Evolutionary conservation across 2,888 invertebrate genomes (phyloP), one percentile per base, ranked within the genome.

Genomic region (Chloroclystis v-ata): DNA sequence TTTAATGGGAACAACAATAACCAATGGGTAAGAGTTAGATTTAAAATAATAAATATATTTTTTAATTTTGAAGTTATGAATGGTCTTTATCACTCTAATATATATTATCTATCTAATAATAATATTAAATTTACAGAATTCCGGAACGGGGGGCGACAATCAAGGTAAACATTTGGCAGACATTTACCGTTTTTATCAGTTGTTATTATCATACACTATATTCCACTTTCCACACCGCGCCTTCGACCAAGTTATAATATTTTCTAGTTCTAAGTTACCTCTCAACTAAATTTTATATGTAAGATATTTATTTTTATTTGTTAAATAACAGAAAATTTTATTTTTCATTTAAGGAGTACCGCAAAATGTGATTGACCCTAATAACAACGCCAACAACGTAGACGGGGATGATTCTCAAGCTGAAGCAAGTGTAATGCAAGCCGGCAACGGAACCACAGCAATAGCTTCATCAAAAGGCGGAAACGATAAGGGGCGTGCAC

Each of bases 391-490:
- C n/a, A 47, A 61, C 5, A 92, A 42, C 14, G 45, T 20, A 26
- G 45, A 93, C 60, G 92, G 91, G 49, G 91, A 92, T 14, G 92
- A 93, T 71, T 94, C 95, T 0, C 93, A 93, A 79, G 94, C 94
- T 1, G 90, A 91, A 75, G 91, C 92, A 44, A 91, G 90, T 43
- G 90, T 93, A 1, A 89, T 77, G 43, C 86, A 88, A 70, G 75
- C 71, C 37, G 58, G 63, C 12, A 90, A 90, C 54, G 93, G 93
- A 48, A 94, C 95, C 0, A 90, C 92, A 59, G 95, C 95, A 1
- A 90, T 90, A 52, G 95, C 95, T 1, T 90, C 92, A 43, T 92
- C 95, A 9, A 93, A 93, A 77, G 95, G 95, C 9, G 91, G 90
- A 56, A 93, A 91, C 63, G 91, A 91, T 20, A 92, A 92, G 51